These are phyloP conservation scores for Tribolium freemani DNA, from an alignment of 2,888 invertebrate species.

Conservation along the genomic window DNA sequence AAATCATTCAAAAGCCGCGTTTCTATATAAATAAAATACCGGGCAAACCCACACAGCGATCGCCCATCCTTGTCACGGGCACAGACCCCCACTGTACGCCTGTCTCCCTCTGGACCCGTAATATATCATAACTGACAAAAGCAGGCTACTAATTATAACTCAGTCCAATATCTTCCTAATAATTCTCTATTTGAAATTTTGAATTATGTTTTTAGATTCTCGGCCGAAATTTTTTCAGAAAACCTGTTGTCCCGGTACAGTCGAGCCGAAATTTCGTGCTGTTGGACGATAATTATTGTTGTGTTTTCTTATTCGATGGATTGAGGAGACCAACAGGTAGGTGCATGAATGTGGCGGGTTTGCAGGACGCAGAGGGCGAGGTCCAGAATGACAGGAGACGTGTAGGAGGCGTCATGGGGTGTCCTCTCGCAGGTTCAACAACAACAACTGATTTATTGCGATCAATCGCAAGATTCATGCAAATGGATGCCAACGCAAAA, in stretches of 20 bases:
- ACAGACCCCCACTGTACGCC: constrained; percentile 15
- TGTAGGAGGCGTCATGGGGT: constrained; percentile 27
- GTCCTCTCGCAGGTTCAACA: constrained; percentile 19
- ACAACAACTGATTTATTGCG: constrained; percentile 28
- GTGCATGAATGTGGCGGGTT: neutral
- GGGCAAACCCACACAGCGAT: constrained; percentile 56
- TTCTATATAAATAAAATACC: constrained; percentile 65
- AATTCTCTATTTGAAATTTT: constrained; percentile 64
- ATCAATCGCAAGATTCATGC: constrained; percentile 10
- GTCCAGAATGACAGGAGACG: constrained; percentile 27
- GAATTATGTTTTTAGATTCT: constrained; percentile 60
- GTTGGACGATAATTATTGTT: neutral
- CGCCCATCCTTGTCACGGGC: constrained; percentile 12
- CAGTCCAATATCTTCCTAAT: constrained; percentile 62
- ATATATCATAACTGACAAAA: constrained; percentile 64
- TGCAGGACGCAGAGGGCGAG: constrained; percentile 13
- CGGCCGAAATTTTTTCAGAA: constrained; percentile 41
- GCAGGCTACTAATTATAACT: constrained; percentile 64
- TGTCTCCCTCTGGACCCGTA: constrained; percentile 51
- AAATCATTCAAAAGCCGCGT: constrained; percentile 60
- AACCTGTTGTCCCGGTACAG: constrained; percentile 41
- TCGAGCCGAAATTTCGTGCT: constrained; percentile 16
- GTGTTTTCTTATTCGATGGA: neutral
- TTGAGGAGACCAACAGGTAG: constrained; percentile 8
- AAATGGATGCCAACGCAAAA: neutral